Base-by-base conservation (phyloP, 1,140 invertebrate genomes). In the Drosophila albomicans region DNA sequence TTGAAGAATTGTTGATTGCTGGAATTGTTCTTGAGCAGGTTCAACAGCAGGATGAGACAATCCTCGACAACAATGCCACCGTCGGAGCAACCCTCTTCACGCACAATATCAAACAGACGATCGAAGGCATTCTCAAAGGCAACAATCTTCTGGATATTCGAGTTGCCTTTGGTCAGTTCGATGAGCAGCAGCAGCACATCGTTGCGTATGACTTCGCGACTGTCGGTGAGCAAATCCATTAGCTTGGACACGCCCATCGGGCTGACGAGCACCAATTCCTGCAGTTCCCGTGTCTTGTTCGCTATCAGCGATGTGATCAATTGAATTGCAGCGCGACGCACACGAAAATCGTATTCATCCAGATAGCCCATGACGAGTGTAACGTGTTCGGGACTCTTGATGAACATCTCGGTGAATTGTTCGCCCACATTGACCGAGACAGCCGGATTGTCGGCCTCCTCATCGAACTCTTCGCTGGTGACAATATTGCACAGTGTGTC, bases 81-180 rank as follows among this genome's bases (percentile, higher is more conserved):
- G 93, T 99, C 98, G 20, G 96, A 96, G 79, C 96, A 96, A 49
- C 98, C 98, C 94, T 99, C 99, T 79, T 97, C 96, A 1, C 93
- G 94, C 25, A 99, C 97, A 32, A 99, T 98, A 91, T 98, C 97
- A 81, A 99, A 97, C 41, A 99, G 94, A 76, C 97, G 95, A 93
- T 99, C 98, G 93, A 99, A 99, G 0, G 98, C 98, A 94, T 99
- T 99, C 94, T 99, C 98, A 94, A 99, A 99, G 0, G 98, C 99
- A 3, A 99, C 98, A 87, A 99, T 99, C 94, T 99, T 99, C 93
- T 99, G 99, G 81, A 99, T 98, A 93, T 99, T 99, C 0, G 98
- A 97, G 94, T 99, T 99, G 5, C 96, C 77, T 93, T 98, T 98
- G 0, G 98, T 99, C 54, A 99, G 93, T 91, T 98, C 96, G 75